Evolutionary conservation across 2,797 vertebrate species (phyloP), one percentile per base, ranked within the genome.

Genomic region (Balearica regulorum): DNA sequence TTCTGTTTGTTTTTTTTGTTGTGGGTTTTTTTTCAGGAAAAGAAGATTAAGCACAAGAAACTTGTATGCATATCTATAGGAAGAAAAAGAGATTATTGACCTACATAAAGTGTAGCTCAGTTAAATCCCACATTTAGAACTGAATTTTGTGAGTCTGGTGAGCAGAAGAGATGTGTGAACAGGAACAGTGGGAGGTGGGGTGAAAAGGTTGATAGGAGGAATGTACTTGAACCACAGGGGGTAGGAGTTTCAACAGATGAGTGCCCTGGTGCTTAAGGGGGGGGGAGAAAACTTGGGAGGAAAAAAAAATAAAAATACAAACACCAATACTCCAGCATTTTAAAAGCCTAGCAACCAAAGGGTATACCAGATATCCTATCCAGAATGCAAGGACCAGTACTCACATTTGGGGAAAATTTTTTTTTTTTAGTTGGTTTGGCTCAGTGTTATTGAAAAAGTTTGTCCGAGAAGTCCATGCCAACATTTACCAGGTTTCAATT

Each of bases 401-500:
- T 85, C 78, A 80, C 0, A 0, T 53, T 73, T 64, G 33, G 7
- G 61, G 51, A 31, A 44, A 1, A 24, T 54, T n/a, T 41, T 44
- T 54, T 58, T 65, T 54, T 76, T 13, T 9, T 0, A 19, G 53
- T 87, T 89, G 33, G 22, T 89, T 94, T 96, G 90, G 90, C 94
- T 94, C 53, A 33, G n/a, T 17, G 35, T 60, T 62, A 75, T 10
- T 86, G 25, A 93, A 94, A 69, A 85, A 49, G 39, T 76, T 77
- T 88, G 31, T 95, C 93, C 86, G 93, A 24, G n/a, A 81, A 77
- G 54, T 58, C 77, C 70, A 55, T 11, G 21, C 93, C 96, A 95
- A 66, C 55, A 68, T 66, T 92, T 93, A 94, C 49, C 95, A 95
- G 90, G 83, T 97, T 97, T 97, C 96, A 83, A 82, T 86, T 97